Base-by-base conservation (phyloP, 1,140 invertebrate genomes). In the Diabrotica undecimpunctata region DNA sequence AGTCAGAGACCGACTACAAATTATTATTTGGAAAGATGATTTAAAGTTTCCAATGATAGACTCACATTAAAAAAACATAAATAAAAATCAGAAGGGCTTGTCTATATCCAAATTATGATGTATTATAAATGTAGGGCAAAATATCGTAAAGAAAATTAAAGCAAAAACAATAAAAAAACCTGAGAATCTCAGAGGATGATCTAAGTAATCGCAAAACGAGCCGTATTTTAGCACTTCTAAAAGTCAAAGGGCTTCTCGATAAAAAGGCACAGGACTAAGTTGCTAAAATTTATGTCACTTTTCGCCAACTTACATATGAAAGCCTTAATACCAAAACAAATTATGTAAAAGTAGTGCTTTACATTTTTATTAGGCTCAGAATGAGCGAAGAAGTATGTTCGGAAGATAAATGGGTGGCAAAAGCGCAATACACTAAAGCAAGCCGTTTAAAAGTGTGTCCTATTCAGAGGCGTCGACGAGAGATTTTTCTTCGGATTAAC, bases 271-370 rank as follows among this genome's bases (percentile, higher is more conserved):
- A 58, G 11, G 41, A 6, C 41, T 46, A 46, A 46, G 41, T 46
- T 46, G 41, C 41, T 13, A 35, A 50, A 60, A 60, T 60, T 60
- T 60, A 60, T 60, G 58, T 39, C 58, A 60, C 36, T 60, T 64
- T 35, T 10, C 14, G 55, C 54, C 25, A 57, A 56, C 62, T 64
- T 62, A 62, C 61, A 62, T 62, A 25, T 62, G 61, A 68, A 72
- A 67, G 69, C 73, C 70, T 71, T 74, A 73, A 74, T 76, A 75
- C 74, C 72, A 67, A 73, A 72, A 74, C 74, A 76, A 76, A 76
- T 76, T 75, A 76, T 75, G 75, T 75, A 75, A 72, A 74, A 70
- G 71, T 64, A 74, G 72, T 75, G 71, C 75, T 76, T 74, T 76
- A 75, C 75, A 75, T 75, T 75, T 76, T 75, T 76, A 76, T 76